Evolutionary conservation across 2,888 invertebrate genomes (phyloP).

Genomic region (Catocala nupta): DNA sequence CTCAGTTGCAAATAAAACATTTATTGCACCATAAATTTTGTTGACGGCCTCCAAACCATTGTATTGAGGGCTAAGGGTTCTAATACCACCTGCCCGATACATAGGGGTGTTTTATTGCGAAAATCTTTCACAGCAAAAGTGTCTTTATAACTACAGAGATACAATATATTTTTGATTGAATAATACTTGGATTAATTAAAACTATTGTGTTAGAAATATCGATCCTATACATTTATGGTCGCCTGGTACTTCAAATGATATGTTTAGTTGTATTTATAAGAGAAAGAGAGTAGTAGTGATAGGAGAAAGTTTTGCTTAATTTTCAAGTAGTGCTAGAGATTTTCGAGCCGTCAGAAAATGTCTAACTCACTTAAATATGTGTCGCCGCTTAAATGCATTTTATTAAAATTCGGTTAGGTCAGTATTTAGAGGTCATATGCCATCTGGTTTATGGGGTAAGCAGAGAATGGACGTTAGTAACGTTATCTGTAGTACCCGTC

Average conservation of each 20-base stretch:
- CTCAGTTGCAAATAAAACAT: conserved; percentile 24
- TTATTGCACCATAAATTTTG: conserved; percentile 39
- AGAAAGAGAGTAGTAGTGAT: too few species aligned
- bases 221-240: background rate
- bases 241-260: conserved; percentile 3
- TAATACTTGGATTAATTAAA: background rate
- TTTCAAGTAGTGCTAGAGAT: too few species aligned
- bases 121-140: conserved; percentile 26
- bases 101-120: conserved; percentile 33
- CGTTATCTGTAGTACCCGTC: too few species aligned
- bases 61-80: conserved; percentile 34
- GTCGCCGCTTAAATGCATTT: too few species aligned
- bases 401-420: too few species aligned
- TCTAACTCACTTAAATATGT: too few species aligned
- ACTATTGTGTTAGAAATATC: background rate
- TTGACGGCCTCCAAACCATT: conserved; percentile 33
- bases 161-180: conserved; percentile 17
- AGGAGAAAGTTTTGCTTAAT: too few species aligned
- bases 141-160: background rate
- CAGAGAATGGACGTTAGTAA: too few species aligned
- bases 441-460: too few species aligned
- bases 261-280: background rate
- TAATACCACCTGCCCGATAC: conserved; percentile 42
- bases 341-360: too few species aligned
- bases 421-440: too few species aligned